phyloP scores from a whole-genome alignment of 2,888 invertebrate genomes.

The Tetropium fuscum region DNA sequence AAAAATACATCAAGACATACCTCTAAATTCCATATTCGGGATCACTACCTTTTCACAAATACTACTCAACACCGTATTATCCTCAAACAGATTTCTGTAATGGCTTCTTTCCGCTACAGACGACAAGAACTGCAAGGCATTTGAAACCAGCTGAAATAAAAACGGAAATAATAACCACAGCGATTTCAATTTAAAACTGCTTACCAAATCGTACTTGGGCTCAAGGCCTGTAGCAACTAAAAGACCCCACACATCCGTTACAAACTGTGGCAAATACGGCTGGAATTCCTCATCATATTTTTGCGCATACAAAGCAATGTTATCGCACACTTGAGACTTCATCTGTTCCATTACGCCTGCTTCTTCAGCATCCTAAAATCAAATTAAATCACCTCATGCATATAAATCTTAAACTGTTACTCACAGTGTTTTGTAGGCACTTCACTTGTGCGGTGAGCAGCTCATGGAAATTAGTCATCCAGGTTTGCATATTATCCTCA shows the following conservation, averaged over 20 bases:
- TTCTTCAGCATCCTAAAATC: slow-evolving; percentile 80
- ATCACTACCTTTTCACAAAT: slow-evolving; percentile 99
- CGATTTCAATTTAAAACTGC: slow-evolving; percentile 39
- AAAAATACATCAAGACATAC: too few relatives aligned
- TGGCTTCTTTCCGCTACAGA: slow-evolving; percentile 93
- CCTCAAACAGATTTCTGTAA: slow-evolving; percentile 91
- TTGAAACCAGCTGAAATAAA: slow-evolving; percentile 86
- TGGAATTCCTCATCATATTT: slow-evolving; percentile 99
- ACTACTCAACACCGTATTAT: slow-evolving; percentile 85
- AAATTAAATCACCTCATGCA: neutral
- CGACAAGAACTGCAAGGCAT: slow-evolving; percentile 94
- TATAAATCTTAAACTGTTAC: slow-evolving; percentile 35
- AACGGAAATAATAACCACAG: slow-evolving; percentile 30
- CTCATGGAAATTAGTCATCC: slow-evolving; percentile 93
- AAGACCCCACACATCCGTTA: slow-evolving; percentile 94
- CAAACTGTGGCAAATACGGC: slow-evolving; percentile 89
- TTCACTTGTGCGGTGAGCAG: slow-evolving; percentile 85
- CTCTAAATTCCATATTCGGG: slow-evolving; percentile 97
- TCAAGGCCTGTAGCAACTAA: slow-evolving; percentile 86
- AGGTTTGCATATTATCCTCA: slow-evolving; percentile 95
- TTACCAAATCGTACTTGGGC: slow-evolving; percentile 91
- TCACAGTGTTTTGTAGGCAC: slow-evolving; percentile 76
- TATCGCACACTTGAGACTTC: slow-evolving; percentile 96
- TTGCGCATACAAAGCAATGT: slow-evolving; percentile 93
- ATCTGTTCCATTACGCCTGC: slow-evolving; percentile 91